Evolutionary conservation across 2,797 vertebrate genomes (phyloP), one percentile per base, ranked within the genome.

Genomic region (Argyrosomus regius): DNA sequence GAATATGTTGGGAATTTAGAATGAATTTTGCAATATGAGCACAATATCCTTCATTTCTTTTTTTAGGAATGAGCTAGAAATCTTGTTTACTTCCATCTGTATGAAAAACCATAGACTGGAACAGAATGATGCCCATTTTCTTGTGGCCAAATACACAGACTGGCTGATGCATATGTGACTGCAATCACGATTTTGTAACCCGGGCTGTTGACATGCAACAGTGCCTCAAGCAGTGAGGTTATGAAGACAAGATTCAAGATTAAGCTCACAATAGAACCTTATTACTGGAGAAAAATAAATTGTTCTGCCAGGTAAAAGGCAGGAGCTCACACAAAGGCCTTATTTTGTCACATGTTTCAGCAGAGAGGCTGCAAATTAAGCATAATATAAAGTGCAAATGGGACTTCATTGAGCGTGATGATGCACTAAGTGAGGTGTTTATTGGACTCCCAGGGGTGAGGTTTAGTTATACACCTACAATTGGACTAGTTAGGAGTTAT

Each of bases 231-330:
- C 35, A 24, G 6, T 24, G 26, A 41, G 3, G 49, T 61, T 76
- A 54, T 45, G 31, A 41, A 57, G 48, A 74, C 46, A 63, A 57
- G 45, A 64, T 43, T 66, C 26, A n/a, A 57, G 61, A 71, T 81
- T 59, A 61, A 49, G 48, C 45, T 56, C 48, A 49, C 31, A 75
- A 18, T 56, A 9, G n/a, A 68, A 58, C 41, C 12, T 61, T 46
- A 75, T 75, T 41, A 67, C 28, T 56, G 20, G 20, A 77, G 57
- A 24, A 18, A 16, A 75, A 75, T 45, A 17, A 64, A 60, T 18
- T 54, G 48, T 58, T 72, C 57, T 53, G 16, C 16, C 54, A 64
- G 45, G 22, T 31, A 43, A 73, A 45, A 65, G 24, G 9, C 41
- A 46, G 31, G 8, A 17, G 50, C 31, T 48, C 49, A 52, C 39